Percentiles rank a stretch among this genome's conserved stretches.
Conservation (phyloP, 2,888 invertebrate genomes). For the Noctua comes region DNA sequence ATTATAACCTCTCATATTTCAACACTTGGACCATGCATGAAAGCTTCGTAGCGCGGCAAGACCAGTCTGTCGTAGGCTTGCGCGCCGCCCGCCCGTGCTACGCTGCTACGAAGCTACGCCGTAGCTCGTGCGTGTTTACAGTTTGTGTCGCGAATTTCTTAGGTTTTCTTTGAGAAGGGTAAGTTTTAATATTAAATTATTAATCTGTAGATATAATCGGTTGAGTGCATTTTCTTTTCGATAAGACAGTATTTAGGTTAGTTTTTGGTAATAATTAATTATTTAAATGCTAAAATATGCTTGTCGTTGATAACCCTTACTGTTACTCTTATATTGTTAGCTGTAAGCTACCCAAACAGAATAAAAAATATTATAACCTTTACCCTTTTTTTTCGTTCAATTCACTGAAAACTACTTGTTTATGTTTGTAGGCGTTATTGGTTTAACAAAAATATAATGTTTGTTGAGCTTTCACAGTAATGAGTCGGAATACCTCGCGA, state of each 20-base stretch:
- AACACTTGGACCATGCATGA: conserved; percentile 30
- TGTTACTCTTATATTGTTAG: too few species aligned
- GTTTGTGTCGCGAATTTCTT: conserved; percentile 37
- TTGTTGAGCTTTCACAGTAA: conserved; percentile 22
- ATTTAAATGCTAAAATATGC: not conserved
- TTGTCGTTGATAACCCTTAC: too few species aligned
- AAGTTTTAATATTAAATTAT: conserved; percentile 13
- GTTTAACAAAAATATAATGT: conserved; percentile 6
- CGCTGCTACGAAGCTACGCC: conserved; percentile 64
- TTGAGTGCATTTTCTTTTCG: not conserved
- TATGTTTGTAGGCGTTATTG: not conserved
- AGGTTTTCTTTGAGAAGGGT: conserved; percentile 44
- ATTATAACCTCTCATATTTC: conserved; percentile 20
- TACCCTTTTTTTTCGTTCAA: too few species aligned
- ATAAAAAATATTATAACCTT: not conserved
- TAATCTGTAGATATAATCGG: not conserved
- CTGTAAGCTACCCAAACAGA: too few species aligned
- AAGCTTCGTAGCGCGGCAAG: conserved; percentile 46
- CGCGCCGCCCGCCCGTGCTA: conserved; percentile 65
- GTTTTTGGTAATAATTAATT: not conserved
- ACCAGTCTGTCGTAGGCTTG: conserved; percentile 62
- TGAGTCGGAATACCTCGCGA: conserved; percentile 11
- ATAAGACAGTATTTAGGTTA: not conserved
- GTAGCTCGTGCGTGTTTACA: conserved; percentile 52
- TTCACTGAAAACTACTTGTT: conserved; percentile 3